These are phyloP conservation scores for Bagarius yarrelli DNA, from an alignment of 2,113 vertebrate genomes.

Conservation along the genomic window DNA sequence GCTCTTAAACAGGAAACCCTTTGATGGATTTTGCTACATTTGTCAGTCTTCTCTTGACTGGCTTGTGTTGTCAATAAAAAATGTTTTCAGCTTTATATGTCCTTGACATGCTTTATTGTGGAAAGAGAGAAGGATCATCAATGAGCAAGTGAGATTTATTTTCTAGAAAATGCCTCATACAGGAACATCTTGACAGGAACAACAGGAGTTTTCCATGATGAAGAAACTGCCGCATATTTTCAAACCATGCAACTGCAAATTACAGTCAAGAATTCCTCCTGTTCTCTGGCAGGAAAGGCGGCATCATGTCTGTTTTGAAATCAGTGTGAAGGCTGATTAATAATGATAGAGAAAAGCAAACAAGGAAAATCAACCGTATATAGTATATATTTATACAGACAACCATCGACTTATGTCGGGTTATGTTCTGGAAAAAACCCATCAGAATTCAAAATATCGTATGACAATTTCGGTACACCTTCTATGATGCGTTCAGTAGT, in stretches of 20 bases:
- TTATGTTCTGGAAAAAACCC: no score
- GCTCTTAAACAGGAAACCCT: slow-evolving; percentile 9
- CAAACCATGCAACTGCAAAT: neutral
- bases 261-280: neutral
- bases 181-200: neutral
- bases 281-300: neutral
- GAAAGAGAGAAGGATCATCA: neutral
- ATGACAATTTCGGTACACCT: no score
- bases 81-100: neutral
- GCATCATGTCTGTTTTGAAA: no score
- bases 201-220: neutral
- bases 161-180: slow-evolving; percentile 1
- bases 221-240: neutral
- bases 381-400: no score
- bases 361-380: no score
- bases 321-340: no score
- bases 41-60: slow-evolving; percentile 8
- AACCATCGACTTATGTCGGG: no score
- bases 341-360: no score
- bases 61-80: neutral
- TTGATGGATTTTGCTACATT: slow-evolving; percentile 6
- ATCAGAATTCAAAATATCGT: no score
- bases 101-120: neutral
- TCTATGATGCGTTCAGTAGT: no score
- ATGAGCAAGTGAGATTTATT: neutral